Conservation (phyloP, 2,113 vertebrate genomes). For the Cebus imitator region DNA sequence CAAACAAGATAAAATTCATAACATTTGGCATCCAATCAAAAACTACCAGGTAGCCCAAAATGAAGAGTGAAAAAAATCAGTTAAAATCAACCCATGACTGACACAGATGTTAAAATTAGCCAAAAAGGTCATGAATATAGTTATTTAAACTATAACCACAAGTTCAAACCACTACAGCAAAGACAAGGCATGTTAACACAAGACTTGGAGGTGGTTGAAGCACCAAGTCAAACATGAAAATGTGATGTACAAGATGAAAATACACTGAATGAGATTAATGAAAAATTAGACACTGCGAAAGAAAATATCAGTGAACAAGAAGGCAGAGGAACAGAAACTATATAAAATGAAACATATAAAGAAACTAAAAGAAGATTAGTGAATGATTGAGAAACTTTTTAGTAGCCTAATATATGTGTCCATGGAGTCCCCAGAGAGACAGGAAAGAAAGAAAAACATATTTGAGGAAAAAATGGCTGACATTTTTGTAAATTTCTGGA, state of each 20-base stretch:
- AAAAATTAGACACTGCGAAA: neutral
- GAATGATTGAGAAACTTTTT: neutral
- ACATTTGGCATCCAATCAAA: neutral
- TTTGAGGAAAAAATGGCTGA: neutral
- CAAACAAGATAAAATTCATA: neutral
- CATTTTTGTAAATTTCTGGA: neutral
- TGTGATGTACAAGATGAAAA: accelerated
- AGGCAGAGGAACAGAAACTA: neutral
- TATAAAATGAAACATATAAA: too few species aligned
- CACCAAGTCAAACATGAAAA: neutral
- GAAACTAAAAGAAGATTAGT: too few species aligned
- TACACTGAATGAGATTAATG: accelerated
- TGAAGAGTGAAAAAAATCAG: neutral
- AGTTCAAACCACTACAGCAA: neutral
- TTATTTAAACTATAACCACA: too few species aligned
- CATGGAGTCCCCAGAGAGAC: too few species aligned
- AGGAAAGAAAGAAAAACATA: neutral
- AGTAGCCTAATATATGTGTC: accelerated
- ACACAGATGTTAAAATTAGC: neutral
- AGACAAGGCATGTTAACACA: accelerated
- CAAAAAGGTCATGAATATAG: neutral
- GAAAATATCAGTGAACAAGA: neutral
- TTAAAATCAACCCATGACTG: neutral
- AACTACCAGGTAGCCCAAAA: neutral
- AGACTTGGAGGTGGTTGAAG: accelerated